Evolutionary conservation across 1,140 invertebrate species (phyloP).

Genomic region (Drosophila lini): DNA sequence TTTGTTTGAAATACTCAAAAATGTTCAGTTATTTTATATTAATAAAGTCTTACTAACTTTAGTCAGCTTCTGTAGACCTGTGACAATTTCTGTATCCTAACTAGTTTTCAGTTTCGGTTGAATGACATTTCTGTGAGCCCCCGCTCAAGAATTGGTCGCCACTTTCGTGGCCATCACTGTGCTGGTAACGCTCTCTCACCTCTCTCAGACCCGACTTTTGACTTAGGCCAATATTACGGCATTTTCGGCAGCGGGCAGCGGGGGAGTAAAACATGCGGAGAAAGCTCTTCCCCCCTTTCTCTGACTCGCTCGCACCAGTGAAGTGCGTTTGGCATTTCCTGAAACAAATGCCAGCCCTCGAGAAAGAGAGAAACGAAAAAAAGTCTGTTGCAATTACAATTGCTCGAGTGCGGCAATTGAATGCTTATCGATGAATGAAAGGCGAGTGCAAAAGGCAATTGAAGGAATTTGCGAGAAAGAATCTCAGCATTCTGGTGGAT

Average conservation of each 20-base stretch:
- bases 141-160: neutral
- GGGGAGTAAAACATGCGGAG: slow-evolving; percentile 5
- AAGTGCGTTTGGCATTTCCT: slow-evolving; percentile 64
- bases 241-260: slow-evolving; percentile 37
- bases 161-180: slow-evolving; percentile 8
- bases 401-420: slow-evolving; percentile 46
- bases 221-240: slow-evolving; percentile 38
- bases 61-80: neutral
- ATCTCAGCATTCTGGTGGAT: neutral
- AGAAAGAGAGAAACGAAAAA: slow-evolving; percentile 35
- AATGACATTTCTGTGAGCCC: neutral
- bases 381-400: slow-evolving; percentile 32
- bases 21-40: neutral
- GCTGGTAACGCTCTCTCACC: slow-evolving; percentile 11
- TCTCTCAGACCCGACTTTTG: slow-evolving; percentile 39
- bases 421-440: slow-evolving; percentile 72
- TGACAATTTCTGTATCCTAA: neutral
- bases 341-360: slow-evolving; percentile 56
- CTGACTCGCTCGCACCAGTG: neutral
- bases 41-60: neutral
- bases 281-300: slow-evolving; percentile 8
- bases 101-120: slow-evolving; percentile 6
- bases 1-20: too few species aligned
- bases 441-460: slow-evolving; percentile 42
- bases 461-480: slow-evolving; percentile 57